These are phyloP conservation scores for Nyleta sp. DNA, from an alignment of 2,888 invertebrate genomes.

Conservation along the genomic window DNA sequence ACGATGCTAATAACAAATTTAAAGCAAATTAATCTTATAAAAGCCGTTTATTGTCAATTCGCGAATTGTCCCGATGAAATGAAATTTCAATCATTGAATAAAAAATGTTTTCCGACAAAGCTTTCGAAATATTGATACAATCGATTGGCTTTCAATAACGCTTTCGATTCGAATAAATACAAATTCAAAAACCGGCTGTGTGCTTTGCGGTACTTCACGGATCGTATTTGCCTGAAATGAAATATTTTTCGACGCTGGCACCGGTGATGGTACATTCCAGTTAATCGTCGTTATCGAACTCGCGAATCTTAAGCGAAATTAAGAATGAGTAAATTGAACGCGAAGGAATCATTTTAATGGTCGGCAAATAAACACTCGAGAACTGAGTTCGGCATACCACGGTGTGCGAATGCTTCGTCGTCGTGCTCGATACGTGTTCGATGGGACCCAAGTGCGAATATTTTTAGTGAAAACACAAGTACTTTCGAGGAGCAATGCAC, in stretches of 20 bases:
- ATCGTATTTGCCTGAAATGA: slow-evolving; percentile 20
- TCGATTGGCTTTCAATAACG: slow-evolving; percentile 50
- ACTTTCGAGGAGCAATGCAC: slow-evolving; percentile 13
- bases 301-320: no score
- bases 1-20: no score
- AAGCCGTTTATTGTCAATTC: background rate
- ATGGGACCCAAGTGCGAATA: slow-evolving; percentile 32
- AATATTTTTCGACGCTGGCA: slow-evolving; percentile 1
- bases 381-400: background rate
- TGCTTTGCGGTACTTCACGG: slow-evolving; percentile 8
- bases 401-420: slow-evolving; percentile 13
- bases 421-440: slow-evolving; percentile 4
- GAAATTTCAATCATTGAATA: slow-evolving; percentile 29
- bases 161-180: slow-evolving; percentile 29
- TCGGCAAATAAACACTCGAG: slow-evolving; percentile 7
- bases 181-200: slow-evolving; percentile 26
- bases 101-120: slow-evolving; percentile 42
- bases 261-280: background rate
- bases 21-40: background rate
- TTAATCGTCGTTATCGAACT: slow-evolving; percentile 7
- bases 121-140: slow-evolving; percentile 48
- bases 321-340: background rate
- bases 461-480: slow-evolving; percentile 45
- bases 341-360: background rate
- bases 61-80: background rate